Conservation (phyloP, 1,140 invertebrate species). For the Halotydeus destructor region DNA sequence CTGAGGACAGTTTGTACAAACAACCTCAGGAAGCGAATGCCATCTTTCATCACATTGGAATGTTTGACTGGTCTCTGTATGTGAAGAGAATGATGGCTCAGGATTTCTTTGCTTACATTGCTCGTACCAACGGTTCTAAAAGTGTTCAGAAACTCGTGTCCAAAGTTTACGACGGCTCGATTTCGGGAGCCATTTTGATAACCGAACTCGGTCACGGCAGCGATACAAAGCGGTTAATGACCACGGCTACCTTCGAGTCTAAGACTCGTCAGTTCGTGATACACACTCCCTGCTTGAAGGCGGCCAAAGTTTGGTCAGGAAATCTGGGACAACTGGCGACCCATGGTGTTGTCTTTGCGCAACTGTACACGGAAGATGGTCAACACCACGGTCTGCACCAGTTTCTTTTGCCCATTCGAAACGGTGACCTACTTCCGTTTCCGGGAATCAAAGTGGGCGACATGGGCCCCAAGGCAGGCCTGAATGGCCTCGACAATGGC, state of each 20-base stretch:
- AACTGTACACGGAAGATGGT: slow-evolving; percentile 56
- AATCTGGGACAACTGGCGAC: slow-evolving; percentile 69
- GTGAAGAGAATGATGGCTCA: slow-evolving; percentile 34
- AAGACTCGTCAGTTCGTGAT: slow-evolving; percentile 51
- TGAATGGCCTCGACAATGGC: slow-evolving; percentile 77
- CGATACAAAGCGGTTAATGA: slow-evolving; percentile 72
- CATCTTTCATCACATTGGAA: slow-evolving; percentile 32
- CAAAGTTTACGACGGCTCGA: slow-evolving; percentile 16
- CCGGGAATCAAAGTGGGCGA: slow-evolving; percentile 58
- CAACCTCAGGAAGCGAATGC: slow-evolving; percentile 25
- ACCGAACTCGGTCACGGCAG: slow-evolving; percentile 86
- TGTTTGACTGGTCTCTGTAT: slow-evolving; percentile 42
- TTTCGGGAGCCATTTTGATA: slow-evolving; percentile 59
- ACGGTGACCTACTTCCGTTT: slow-evolving; percentile 47
- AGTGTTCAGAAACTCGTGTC: slow-evolving; percentile 35
- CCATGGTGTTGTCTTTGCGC: slow-evolving; percentile 53
- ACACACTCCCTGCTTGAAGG: slow-evolving; percentile 76
- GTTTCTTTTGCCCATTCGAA: slow-evolving; percentile 58
- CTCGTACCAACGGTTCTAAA: slow-evolving; percentile 52
- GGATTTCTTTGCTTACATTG: slow-evolving; percentile 17
- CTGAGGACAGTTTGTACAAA: slow-evolving; percentile 32
- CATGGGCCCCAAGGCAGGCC: slow-evolving; percentile 65
- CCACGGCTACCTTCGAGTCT: slow-evolving; percentile 66
- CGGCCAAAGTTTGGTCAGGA: slow-evolving; percentile 85
- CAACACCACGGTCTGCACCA: slow-evolving; percentile 60